Conservation (phyloP, 2,888 invertebrate genomes). For the Plagodis pulveraria region DNA sequence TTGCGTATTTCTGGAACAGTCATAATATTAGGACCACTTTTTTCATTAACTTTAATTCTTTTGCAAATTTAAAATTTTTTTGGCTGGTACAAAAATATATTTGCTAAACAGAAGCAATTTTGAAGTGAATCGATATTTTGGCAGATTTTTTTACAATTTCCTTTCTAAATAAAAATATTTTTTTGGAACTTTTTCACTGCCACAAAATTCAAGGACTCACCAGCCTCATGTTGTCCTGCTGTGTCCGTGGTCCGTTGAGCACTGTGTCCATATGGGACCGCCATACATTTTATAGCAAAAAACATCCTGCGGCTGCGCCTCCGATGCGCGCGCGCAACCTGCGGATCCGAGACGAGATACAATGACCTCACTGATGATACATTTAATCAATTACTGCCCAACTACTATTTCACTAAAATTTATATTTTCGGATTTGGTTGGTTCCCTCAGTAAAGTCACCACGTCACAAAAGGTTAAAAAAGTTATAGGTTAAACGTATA, state of each 20-base stretch:
- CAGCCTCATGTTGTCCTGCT: slow-evolving; percentile 82
- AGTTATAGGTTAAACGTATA: too few relatives aligned
- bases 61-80: too few relatives aligned
- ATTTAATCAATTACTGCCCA: slow-evolving; percentile 37
- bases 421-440: background rate
- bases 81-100: too few relatives aligned
- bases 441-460: background rate
- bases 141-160: background rate
- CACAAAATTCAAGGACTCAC: slow-evolving; percentile 75
- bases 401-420: background rate
- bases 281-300: slow-evolving; percentile 71
- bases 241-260: slow-evolving; percentile 61
- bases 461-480: too few relatives aligned
- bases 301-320: slow-evolving; percentile 74
- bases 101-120: too few relatives aligned
- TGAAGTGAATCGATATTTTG: too few relatives aligned
- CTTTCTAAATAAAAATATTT: background rate
- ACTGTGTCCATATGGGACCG: slow-evolving; percentile 72
- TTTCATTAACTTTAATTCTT: too few relatives aligned
- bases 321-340: slow-evolving; percentile 59
- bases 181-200: slow-evolving; percentile 39
- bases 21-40: too few relatives aligned
- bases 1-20: too few relatives aligned
- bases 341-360: slow-evolving; percentile 55
- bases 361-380: slow-evolving; percentile 72